These are phyloP conservation scores for Saccostrea glomerata DNA, from an alignment of 1,140 invertebrate species.

Conservation along the genomic window DNA sequence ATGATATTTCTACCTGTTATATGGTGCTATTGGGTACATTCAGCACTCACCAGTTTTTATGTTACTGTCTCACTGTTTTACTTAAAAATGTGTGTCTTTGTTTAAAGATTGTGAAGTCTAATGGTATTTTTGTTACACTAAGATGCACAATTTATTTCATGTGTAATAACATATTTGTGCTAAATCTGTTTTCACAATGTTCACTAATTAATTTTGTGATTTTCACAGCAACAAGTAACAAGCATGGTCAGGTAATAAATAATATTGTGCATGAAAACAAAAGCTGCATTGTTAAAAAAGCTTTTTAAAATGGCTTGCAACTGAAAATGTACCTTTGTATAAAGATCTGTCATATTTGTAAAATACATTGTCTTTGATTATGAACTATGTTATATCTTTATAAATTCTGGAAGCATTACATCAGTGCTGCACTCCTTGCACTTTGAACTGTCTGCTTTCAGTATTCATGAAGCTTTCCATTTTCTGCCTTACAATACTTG, in stretches of 20 bases:
- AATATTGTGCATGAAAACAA: background rate
- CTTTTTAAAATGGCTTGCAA: constrained; percentile 14
- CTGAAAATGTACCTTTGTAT: background rate
- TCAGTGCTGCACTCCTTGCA: background rate
- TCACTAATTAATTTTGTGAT: constrained; percentile 20
- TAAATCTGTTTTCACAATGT: constrained; percentile 9
- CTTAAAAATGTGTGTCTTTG: background rate
- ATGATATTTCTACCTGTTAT: constrained; percentile 25
- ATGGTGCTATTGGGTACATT: constrained; percentile 19
- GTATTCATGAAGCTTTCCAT: background rate
- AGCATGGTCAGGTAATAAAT: constrained; percentile 30
- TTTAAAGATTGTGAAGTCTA: background rate
- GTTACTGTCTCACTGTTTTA: constrained; percentile 24
- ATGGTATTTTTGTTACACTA: background rate
- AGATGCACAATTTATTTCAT: background rate
- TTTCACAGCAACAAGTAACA: constrained; percentile 13
- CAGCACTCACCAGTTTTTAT: background rate
- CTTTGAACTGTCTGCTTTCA: background rate
- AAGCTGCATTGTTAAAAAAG: background rate
- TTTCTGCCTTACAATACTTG: background rate
- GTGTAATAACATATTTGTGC: background rate
- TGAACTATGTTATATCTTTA: background rate
- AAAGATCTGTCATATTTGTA: background rate
- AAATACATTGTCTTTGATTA: background rate
- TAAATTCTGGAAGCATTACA: background rate